These are phyloP conservation scores for Sciurus vulgaris DNA, from an alignment of 2,797 vertebrate species.

Conservation along the genomic window DNA sequence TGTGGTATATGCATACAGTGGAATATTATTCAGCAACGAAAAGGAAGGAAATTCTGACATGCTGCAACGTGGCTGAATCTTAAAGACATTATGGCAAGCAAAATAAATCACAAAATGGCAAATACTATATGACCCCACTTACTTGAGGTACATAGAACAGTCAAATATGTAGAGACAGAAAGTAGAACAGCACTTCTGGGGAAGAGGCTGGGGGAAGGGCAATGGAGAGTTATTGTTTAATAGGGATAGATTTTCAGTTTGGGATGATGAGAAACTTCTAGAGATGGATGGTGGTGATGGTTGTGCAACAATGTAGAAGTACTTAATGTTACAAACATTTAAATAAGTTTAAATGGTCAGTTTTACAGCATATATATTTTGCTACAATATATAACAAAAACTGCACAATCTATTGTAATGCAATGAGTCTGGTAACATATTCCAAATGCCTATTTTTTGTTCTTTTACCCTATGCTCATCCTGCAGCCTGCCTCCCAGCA, in stretches of 20 bases:
- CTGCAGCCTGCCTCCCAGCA: not conserved
- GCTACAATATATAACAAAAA: not conserved
- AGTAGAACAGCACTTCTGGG: not conserved
- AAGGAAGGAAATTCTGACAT: not conserved
- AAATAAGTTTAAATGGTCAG: not conserved
- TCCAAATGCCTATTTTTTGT: not conserved
- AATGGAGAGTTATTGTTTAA: not conserved
- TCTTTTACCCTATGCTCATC: not conserved
- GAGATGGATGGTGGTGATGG: not conserved
- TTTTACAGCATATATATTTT: not conserved
- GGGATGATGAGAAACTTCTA: not conserved
- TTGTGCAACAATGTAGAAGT: not conserved
- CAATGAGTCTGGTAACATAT: not conserved
- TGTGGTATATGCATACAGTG: too few species aligned
- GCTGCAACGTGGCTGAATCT: not conserved
- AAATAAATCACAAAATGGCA: not conserved
- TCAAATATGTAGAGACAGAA: not conserved
- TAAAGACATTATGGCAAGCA: not conserved
- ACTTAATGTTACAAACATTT: not conserved
- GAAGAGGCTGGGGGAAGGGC: not conserved
- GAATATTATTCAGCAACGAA: not conserved
- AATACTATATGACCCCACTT: not conserved
- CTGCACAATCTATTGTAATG: not conserved
- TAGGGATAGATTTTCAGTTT: not conserved
- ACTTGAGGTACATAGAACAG: not conserved